Base-by-base conservation (phyloP, 1,140 invertebrate species). In the Lepidurus apus region DNA sequence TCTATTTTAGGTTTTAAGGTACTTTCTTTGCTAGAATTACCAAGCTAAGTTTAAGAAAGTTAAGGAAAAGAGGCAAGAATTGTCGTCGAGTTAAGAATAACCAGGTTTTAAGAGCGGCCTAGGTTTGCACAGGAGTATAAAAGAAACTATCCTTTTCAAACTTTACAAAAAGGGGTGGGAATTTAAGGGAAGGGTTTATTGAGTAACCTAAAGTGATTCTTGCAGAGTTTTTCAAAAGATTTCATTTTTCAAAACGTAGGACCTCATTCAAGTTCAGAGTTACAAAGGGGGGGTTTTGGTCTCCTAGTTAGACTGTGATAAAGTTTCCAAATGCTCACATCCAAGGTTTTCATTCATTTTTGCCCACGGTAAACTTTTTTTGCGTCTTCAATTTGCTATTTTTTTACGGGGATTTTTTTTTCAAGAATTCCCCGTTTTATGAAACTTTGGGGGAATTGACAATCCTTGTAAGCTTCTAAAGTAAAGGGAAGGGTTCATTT, bases 261-360 rank as follows among this genome's bases (percentile, higher is more conserved):
- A 65, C 53, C 53, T 65, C 53, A 65, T 65, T 65, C 53, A 65
- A 65, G n/a, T 65, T 65, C 53, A 65, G 6, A n/a, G 53, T 65
- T 65, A 21, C 53, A 65, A 65, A 65, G 53, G 53, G 53, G 53
- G 53, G 53, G 53, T 65, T 65, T 65, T 65, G 53, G 53, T 65
- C 53, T 65, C 53, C 53, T 65, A 65, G 53, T 65, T 65, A 65
- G 53, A 65, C 53, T 65, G 53, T 65, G 53, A 65, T 65, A 65
- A 65, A n/a, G 53, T 65, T 65, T 65, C 53, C 53, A 65, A 65
- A 65, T 65, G 53, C 53, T 65, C 53, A 65, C 53, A 65, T 65
- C 21, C 17, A 65, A 65, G 53, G 53, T 65, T 47, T 65, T 65
- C 53, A n/a, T 65, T 65, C 53, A 65, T 65, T 21, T 65, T 65